Evolutionary conservation across 2,888 invertebrate genomes (phyloP), one percentile per base, ranked within the genome.

Genomic region (Crocallis elinguaria): DNA sequence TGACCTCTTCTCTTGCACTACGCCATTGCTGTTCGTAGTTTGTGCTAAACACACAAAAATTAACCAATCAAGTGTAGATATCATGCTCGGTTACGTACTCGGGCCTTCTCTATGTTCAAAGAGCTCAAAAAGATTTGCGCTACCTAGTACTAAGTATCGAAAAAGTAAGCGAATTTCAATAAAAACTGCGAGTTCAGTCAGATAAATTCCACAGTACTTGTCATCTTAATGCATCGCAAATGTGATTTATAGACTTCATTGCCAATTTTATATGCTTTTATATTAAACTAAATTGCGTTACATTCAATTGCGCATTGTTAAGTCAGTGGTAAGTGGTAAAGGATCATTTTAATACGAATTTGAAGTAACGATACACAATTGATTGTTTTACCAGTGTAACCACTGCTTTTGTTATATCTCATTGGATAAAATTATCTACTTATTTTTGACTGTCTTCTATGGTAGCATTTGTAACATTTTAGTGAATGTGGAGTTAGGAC

Each of bases 191-290:
- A 3, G 9, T 25, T 25, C 25, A n/a, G 2, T 9, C n/a, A 9
- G 7, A 25, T n/a, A 4, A 25, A 25, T 25, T 9, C 25, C n/a
- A n/a, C 23, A 38, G 12, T n/a, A n/a, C n/a, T n/a, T n/a, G 39
- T 39, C 43, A 43, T 16, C 23, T 30, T 37, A 30, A 49, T 49
- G 49, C 49, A 43, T 43, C 17, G 42, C 49, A 30, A 43, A 43
- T 49, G 36, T 42, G 32, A 49, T 42, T 42, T 42, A 14, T 42
- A 29, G 29, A 42, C 23, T 36, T 43, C 14, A n/a, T n/a, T 36
- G 49, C 43, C 42, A 49, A 43, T 37, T 36, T 30, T 43, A 13
- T n/a, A 16, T 41, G 43, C 46, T 60, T 57, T 14, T 14, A 13
- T 35, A 25, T 4, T 7, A n/a, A n/a, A n/a, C 9, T 25, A 25